Percentiles rank a stretch among this genome's conserved stretches.
These are phyloP conservation scores for Cydia pomonella DNA, from an alignment of 1,140 invertebrate genomes.

Conservation along the genomic window DNA sequence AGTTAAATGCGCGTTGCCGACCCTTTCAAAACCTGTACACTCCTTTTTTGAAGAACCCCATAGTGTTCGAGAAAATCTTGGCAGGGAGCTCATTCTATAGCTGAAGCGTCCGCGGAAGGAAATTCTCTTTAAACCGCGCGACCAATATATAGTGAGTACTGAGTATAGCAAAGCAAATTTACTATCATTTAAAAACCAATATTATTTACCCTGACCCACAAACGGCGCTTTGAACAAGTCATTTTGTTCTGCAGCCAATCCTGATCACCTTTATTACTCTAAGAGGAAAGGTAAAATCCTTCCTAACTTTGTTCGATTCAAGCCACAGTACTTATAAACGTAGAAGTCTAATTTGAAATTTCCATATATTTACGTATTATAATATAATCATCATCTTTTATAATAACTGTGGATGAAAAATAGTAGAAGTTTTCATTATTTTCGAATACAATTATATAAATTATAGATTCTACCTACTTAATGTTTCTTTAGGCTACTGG, in stretches of 20 bases:
- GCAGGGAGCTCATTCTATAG: too few species aligned
- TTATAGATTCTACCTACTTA: too few species aligned
- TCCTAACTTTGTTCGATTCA: slow-evolving; percentile 5
- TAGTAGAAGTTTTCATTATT: too few species aligned
- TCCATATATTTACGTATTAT: background rate
- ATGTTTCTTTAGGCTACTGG: background rate
- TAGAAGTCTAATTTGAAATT: background rate
- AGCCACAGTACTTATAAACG: background rate
- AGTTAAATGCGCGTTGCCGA: too few species aligned
- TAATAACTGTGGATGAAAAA: background rate
- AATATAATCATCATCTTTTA: background rate
- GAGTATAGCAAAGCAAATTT: background rate
- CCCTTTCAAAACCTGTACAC: too few species aligned
- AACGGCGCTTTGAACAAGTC: background rate
- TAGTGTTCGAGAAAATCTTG: too few species aligned
- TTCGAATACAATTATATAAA: too few species aligned
- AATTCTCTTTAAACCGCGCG: too few species aligned
- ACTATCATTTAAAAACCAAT: background rate
- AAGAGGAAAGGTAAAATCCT: slow-evolving; percentile 27
- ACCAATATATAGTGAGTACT: too few species aligned
- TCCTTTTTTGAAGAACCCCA: too few species aligned
- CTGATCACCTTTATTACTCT: slow-evolving; percentile 15
- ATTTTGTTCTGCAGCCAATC: background rate
- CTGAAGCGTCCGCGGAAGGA: too few species aligned
- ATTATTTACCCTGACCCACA: background rate